Conservation (phyloP, 2,113 vertebrate genomes). For the Nanorana parkeri region DNA sequence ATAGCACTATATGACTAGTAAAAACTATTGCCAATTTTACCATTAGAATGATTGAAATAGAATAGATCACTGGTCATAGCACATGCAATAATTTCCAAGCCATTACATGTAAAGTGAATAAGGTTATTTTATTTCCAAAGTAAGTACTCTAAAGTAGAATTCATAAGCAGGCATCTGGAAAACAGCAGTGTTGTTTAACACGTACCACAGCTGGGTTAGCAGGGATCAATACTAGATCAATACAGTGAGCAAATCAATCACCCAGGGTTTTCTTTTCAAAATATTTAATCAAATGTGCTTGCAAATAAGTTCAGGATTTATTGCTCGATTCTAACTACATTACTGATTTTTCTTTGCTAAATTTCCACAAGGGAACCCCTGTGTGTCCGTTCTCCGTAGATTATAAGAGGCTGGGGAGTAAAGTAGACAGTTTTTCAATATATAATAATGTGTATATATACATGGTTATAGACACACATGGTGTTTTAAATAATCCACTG, state of each 20-base stretch:
- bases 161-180: slow-evolving; percentile 71
- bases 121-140: slow-evolving; percentile 35
- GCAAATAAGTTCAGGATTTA: slow-evolving; percentile 89
- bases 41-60: no score
- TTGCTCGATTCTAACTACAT: slow-evolving; percentile 87
- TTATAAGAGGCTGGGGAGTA: slow-evolving; percentile 86
- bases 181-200: slow-evolving; percentile 76
- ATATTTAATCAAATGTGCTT: slow-evolving; percentile 93
- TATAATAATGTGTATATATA: slow-evolving; percentile 91
- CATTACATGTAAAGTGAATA: slow-evolving; percentile 5
- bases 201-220: slow-evolving; percentile 77
- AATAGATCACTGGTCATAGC: neutral
- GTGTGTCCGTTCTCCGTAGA: slow-evolving; percentile 77
- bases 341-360: slow-evolving; percentile 89
- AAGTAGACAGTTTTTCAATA: slow-evolving; percentile 89
- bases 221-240: slow-evolving; percentile 86
- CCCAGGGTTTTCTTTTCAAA: slow-evolving; percentile 86
- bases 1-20: no score
- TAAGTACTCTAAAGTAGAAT: slow-evolving; percentile 67
- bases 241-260: slow-evolving; percentile 86
- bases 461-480: slow-evolving; percentile 86
- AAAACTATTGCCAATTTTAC: no score
- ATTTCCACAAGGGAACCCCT: slow-evolving; percentile 79
- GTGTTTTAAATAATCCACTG: slow-evolving; percentile 85
- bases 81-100: slow-evolving; percentile 18